These are phyloP conservation scores for Cistogaster globosa DNA, from an alignment of 2,888 invertebrate genomes.

Conservation along the genomic window DNA sequence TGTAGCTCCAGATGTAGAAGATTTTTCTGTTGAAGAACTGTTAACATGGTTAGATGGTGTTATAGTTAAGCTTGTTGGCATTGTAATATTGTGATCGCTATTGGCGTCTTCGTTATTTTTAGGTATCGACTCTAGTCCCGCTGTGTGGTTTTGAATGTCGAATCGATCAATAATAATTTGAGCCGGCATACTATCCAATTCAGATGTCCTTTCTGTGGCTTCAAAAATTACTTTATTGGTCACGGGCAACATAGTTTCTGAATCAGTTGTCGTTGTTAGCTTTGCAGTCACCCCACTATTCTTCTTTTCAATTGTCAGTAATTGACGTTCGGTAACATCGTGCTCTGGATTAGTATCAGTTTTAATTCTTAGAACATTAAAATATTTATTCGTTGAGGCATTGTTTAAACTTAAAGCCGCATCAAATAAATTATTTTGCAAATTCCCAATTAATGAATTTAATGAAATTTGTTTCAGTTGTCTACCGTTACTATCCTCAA, in stretches of 20 bases:
- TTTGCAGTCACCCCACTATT: neutral
- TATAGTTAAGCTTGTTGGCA: conserved; percentile 49
- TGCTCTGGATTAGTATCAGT: conserved; percentile 50
- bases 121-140: conserved; percentile 75
- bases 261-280: conserved; percentile 1
- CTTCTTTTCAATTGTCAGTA: conserved; percentile 7
- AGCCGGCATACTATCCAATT: conserved; percentile 74
- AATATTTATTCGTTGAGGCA: conserved; percentile 73
- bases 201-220: conserved; percentile 77
- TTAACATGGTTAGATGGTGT: neutral
- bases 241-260: neutral
- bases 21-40: neutral
- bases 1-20: conserved; percentile 8
- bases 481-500: conserved; percentile 73
- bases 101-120: conserved; percentile 66
- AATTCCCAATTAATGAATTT: conserved; percentile 77
- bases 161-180: conserved; percentile 80
- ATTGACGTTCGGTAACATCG: conserved; percentile 57
- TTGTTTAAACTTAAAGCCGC: conserved; percentile 78
- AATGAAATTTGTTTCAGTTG: conserved; percentile 78
- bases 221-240: conserved; percentile 73
- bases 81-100: conserved; percentile 76
- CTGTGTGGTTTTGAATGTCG: conserved; percentile 76
- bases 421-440: conserved; percentile 78
- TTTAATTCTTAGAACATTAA: conserved; percentile 72